Conservation (phyloP, 2,113 vertebrate species). For the Pseudorhombus dupliciocellatus region DNA sequence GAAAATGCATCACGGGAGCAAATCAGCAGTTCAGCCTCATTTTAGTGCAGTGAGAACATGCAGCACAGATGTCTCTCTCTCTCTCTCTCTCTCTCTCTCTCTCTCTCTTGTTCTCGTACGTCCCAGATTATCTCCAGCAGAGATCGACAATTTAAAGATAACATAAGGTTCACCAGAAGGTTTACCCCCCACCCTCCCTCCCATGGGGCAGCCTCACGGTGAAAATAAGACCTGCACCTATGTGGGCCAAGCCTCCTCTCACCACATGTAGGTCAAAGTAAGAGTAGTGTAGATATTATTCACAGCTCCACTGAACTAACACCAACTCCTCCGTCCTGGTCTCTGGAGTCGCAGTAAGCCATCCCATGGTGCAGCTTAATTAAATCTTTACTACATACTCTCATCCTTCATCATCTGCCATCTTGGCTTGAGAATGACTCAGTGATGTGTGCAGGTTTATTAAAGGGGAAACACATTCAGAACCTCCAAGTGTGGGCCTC, state of each 20-base stretch:
- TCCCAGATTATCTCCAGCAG: constrained; percentile 42
- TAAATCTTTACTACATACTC: constrained; percentile 70
- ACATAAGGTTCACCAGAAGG: constrained; percentile 44
- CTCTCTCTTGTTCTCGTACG: background rate
- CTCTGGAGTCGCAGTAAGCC: constrained; percentile 61
- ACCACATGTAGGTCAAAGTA: constrained; percentile 66
- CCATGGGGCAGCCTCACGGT: constrained; percentile 33
- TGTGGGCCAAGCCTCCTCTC: constrained; percentile 49
- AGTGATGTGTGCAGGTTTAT: constrained; percentile 59
- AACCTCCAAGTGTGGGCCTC: background rate
- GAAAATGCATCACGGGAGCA: constrained; percentile 13
- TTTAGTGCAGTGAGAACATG: background rate
- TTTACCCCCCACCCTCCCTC: background rate
- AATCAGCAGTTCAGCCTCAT: constrained; percentile 23
- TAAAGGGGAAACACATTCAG: constrained; percentile 54
- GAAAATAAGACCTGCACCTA: constrained; percentile 32
- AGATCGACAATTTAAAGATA: constrained; percentile 46
- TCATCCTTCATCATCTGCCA: constrained; percentile 72
- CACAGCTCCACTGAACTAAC: constrained; percentile 68
- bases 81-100: no score
- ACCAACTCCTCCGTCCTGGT: constrained; percentile 65
- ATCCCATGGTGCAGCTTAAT: constrained; percentile 75
- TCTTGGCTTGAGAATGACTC: constrained; percentile 64
- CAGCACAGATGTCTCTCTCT: background rate
- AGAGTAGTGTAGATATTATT: constrained; percentile 67